Conservation (phyloP, 1,140 invertebrate species). For the Bombus turneri region DNA sequence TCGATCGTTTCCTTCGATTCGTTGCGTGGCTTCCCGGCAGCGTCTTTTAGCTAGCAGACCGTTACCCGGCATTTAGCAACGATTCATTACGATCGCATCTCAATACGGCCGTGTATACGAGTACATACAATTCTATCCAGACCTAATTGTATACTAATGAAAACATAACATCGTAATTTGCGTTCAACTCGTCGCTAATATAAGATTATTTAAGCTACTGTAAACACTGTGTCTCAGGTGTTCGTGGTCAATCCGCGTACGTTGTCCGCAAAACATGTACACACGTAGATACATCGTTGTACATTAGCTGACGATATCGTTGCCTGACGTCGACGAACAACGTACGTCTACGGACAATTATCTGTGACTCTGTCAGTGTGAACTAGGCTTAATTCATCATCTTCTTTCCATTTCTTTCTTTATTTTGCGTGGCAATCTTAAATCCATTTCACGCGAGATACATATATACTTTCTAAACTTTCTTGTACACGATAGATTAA, state of each 20-base stretch:
- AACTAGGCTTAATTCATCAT: too few species aligned
- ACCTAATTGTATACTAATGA: slow-evolving; percentile 1
- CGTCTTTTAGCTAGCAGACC: neutral
- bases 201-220: neutral
- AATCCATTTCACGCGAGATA: neutral
- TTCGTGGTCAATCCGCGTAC: too few species aligned
- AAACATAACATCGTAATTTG: neutral
- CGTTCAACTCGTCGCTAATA: too few species aligned
- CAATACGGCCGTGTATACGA: neutral
- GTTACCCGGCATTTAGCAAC: neutral
- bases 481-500: neutral
- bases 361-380: too few species aligned
- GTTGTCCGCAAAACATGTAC: too few species aligned
- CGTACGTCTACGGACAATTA: too few species aligned
- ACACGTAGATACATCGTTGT: too few species aligned
- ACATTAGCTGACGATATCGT: too few species aligned
- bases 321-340: too few species aligned
- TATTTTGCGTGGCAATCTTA: neutral
- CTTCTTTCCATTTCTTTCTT: neutral
- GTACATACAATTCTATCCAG: neutral
- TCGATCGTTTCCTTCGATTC: neutral
- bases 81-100: neutral
- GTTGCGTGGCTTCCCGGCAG: neutral
- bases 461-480: neutral
- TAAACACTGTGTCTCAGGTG: too few species aligned